Evolutionary conservation across 2,888 invertebrate genomes (phyloP).

Genomic region (Galerucella pusilla): DNA sequence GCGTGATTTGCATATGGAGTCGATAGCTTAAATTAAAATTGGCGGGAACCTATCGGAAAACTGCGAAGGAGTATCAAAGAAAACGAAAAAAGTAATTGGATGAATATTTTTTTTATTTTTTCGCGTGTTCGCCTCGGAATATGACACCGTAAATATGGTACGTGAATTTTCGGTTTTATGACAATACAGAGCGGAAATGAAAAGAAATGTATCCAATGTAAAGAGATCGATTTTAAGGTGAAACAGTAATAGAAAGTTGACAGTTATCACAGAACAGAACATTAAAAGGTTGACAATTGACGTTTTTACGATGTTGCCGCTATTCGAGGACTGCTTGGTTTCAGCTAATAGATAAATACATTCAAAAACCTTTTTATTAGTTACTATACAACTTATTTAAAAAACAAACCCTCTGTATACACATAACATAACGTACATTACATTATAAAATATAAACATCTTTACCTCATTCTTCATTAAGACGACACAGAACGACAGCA

Average conservation of each 20-base stretch:
- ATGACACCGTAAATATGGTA: conserved; percentile 30
- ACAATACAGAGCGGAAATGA: neutral
- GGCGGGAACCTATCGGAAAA: conserved; percentile 43
- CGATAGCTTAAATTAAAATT: conserved; percentile 63
- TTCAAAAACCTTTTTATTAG: too few relatives aligned
- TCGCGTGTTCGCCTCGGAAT: conserved; percentile 23
- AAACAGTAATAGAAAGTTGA: too few relatives aligned
- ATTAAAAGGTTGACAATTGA: too few relatives aligned
- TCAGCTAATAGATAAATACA: too few relatives aligned
- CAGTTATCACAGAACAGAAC: too few relatives aligned
- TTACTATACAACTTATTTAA: too few relatives aligned
- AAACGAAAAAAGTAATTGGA: conserved; percentile 30
- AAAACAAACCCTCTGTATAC: neutral
- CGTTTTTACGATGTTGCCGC: too few relatives aligned
- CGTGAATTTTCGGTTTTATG: neutral
- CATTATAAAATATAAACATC: neutral
- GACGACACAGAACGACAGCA: neutral
- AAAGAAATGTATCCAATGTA: too few relatives aligned
- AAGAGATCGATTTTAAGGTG: too few relatives aligned
- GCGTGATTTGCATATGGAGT: conserved; percentile 65
- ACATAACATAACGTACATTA: neutral
- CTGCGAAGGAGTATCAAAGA: conserved; percentile 23
- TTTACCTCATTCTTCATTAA: neutral
- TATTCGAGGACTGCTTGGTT: too few relatives aligned
- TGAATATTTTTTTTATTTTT: conserved; percentile 36